A percentile compares a stretch with the other conserved stretches of the same genome.
These are phyloP conservation scores for Paedocypris micromegethes DNA, from an alignment of 2,797 vertebrate genomes.

Conservation along the genomic window DNA sequence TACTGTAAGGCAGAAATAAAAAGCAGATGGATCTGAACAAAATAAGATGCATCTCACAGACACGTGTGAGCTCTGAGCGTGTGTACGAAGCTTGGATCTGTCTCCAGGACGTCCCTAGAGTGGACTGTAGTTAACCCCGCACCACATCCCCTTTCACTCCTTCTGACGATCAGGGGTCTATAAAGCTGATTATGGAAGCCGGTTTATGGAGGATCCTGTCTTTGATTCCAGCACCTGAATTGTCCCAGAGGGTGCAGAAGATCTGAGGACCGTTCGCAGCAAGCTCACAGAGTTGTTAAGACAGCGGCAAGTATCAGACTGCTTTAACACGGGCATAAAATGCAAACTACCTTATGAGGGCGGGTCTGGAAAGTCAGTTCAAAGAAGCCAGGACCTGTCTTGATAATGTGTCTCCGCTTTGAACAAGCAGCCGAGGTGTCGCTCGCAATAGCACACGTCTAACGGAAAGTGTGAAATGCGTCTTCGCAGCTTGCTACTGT, in stretches of 20 bases:
- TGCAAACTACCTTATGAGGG: constrained; percentile 41
- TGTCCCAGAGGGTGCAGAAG: constrained; percentile 39
- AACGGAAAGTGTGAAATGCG: constrained; percentile 41
- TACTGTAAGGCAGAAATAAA: no score
- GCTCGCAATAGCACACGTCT: constrained; percentile 28
- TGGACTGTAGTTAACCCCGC: constrained; percentile 30
- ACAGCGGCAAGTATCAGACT: constrained; percentile 34
- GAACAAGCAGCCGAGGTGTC: constrained; percentile 43
- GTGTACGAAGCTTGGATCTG: constrained; percentile 4
- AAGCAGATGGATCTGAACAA: no score
- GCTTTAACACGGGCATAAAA: constrained; percentile 43
- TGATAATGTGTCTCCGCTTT: constrained; percentile 44
- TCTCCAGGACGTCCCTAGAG: neutral
- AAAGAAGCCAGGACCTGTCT: constrained; percentile 35
- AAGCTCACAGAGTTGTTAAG: constrained; percentile 37
- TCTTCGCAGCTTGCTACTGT: constrained; percentile 40
- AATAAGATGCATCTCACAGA: neutral
- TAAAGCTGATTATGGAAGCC: constrained; percentile 49
- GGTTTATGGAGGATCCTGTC: constrained; percentile 34
- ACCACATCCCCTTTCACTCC: constrained; percentile 28
- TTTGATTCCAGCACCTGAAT: constrained; percentile 47
- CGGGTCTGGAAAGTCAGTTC: constrained; percentile 36
- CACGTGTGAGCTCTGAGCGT: neutral
- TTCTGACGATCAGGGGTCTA: constrained; percentile 35
- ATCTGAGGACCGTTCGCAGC: constrained; percentile 39